Base-by-base conservation (phyloP, 1,140 invertebrate species). In the Drosophila repleta region DNA sequence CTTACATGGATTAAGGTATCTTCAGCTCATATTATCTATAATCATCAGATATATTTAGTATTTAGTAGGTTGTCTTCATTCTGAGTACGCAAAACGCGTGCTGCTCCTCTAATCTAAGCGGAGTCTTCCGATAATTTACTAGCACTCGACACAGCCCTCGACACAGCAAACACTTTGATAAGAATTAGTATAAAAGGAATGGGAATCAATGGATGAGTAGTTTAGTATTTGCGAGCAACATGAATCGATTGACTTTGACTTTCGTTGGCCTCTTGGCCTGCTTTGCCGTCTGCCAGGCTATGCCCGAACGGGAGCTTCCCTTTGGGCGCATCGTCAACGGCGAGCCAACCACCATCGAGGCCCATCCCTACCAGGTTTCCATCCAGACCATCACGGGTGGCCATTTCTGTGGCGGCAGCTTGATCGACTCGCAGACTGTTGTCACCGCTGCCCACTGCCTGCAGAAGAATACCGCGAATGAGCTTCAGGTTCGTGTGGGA, bases 391-490 rank as follows among this genome's bases (percentile, higher is more conserved):
- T 3, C 8, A 60, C 41, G 35, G 81, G 87, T 41, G 76, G 72
- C 18, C 92, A 93, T 65, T 80, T 74, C 57, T 95, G 94, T 70
- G 94, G 94, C n/a, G 94, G 93, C 10, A 93, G 93, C 18, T 90
- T 95, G 60, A 92, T 94, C 81, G 13, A 15, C 8, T n/a, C 37
- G 11, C 73, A 81, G 1, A 93, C 87, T 64, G 79, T 94, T 35
- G 48, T 95, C 18, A 94, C 93, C n/a, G 94, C 94, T 29, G 94
- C 94, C 53, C 94, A 95, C 76, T 95, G 94, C 65, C 62, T 90
- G 83, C 87, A 89, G 20, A 58, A 52, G 0, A 66, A 76, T 35
- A 24, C 29, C 3, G 66, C 80, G 3, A 26, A 2, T 15, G 41
- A 77, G 48, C 24, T 91, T 0, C 70, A 79, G 32, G 64, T 91